Base-by-base conservation (phyloP, 2,113 vertebrate genomes). In the Porphyrio hochstetteri region DNA sequence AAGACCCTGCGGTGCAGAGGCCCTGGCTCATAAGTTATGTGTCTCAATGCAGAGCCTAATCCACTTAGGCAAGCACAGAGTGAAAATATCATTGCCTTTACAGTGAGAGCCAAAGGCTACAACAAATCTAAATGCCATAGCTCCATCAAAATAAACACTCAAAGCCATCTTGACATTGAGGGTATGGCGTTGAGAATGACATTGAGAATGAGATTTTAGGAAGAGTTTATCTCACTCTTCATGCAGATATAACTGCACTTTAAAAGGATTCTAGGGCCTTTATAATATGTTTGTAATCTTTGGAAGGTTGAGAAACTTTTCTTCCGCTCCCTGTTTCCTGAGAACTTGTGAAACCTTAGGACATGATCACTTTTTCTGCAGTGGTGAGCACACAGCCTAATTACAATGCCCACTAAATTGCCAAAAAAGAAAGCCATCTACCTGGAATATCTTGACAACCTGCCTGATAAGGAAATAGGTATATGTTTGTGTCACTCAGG, bases 31-130 rank as follows among this genome's bases (percentile, higher is more conserved):
- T 86, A 61, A 0, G 27, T 88, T 95, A 64, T n/a, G 52, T 85
- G 65, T 75, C 88, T 94, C 80, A 60, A 29, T 92, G 72, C 36
- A 83, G 83, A 94, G 57, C 86, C 81, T 96, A 97, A 97, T 97
- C 96, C 83, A 95, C 86, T 94, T 96, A 96, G 81, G 92, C 91
- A 93, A 96, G 92, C 81, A 76, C 4, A 2, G 77, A 93, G 83
- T 89, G 95, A 92, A 95, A 93, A 89, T 96, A 92, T 89, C 88
- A 84, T 87, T 85, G 88, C 83, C 69, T 93, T 92, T 72, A 72
- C 77, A 53, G 65, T 6, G 23, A 93, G 74, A 93, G 92, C 95
- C 70, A 20, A 93, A 89, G 96, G 93, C 92, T 95, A 93, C 80
- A 69, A 61, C 71, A 91, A 91, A 91, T 93, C 81, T 84, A 79